Evolutionary conservation across 2,888 invertebrate species (phyloP).

Genomic region (Euproctis similis): DNA sequence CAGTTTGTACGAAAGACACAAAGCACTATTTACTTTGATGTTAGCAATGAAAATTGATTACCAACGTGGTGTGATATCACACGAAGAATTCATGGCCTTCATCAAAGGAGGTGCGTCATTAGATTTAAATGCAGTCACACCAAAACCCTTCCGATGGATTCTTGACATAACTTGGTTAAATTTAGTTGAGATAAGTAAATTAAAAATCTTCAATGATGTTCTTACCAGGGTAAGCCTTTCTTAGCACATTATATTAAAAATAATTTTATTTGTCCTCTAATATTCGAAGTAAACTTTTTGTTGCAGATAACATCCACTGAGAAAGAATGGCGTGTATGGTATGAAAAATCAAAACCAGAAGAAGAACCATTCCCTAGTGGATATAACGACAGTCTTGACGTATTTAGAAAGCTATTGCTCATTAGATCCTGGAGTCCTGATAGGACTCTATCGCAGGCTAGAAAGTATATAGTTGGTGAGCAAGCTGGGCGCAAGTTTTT

Average conservation of each 20-base stretch:
- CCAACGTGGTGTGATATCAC: conserved; percentile 85
- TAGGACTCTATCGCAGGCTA: conserved; percentile 93
- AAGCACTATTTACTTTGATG: conserved; percentile 94
- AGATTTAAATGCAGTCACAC: conserved; percentile 92
- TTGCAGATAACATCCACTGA: conserved; percentile 87
- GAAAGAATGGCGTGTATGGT: conserved; percentile 92
- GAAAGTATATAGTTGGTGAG: conserved; percentile 89
- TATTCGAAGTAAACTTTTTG: no score
- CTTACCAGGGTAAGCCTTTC: conserved; percentile 79
- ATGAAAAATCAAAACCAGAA: conserved; percentile 94
- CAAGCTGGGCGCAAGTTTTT: no score
- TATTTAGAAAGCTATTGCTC: conserved; percentile 89
- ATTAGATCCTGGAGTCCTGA: conserved; percentile 97
- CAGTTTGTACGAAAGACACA: conserved; percentile 94
- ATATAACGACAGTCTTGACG: conserved; percentile 89
- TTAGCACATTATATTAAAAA: no score
- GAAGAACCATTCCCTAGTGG: conserved; percentile 93
- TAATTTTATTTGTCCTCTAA: no score
- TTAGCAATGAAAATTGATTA: conserved; percentile 96
- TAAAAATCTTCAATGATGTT: conserved; percentile 86
- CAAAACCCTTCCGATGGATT: conserved; percentile 96
- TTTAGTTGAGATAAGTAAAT: conserved; percentile 92
- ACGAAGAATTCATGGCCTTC: conserved; percentile 95
- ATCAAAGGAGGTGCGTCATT: conserved; percentile 97
- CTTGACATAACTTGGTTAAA: conserved; percentile 97